Conservation (phyloP, 2,113 vertebrate species). For the Coracopsis vasa region DNA sequence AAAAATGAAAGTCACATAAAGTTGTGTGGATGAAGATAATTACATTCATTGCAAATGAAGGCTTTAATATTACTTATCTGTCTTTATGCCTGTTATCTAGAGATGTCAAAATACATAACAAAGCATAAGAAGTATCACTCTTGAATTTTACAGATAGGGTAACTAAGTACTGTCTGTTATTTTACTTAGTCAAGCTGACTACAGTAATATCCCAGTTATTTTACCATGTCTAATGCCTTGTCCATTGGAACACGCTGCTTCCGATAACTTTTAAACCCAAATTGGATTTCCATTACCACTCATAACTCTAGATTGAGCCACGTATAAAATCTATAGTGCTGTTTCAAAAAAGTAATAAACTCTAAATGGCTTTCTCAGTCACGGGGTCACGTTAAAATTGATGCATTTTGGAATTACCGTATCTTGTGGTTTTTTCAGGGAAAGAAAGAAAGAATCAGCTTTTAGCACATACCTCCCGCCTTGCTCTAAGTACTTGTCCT, state of each 20-base stretch:
- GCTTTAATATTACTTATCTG: slow-evolving; percentile 35
- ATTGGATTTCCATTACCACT: neutral
- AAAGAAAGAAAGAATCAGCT: neutral
- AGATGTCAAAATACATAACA: slow-evolving; percentile 32
- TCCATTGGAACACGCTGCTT: neutral
- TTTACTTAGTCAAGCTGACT: neutral
- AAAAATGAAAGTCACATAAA: neutral
- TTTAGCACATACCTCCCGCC: neutral
- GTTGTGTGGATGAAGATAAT: slow-evolving; percentile 2
- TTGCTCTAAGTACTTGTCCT: neutral
- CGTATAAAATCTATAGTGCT: neutral
- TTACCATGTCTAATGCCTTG: neutral
- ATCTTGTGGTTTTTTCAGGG: neutral
- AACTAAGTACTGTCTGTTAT: neutral
- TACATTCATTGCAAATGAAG: slow-evolving; percentile 1
- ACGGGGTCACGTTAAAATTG: neutral
- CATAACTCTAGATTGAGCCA: neutral
- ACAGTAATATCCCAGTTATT: neutral
- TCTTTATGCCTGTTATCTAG: slow-evolving; percentile 8
- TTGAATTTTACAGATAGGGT: neutral
- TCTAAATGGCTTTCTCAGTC: neutral
- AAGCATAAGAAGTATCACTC: neutral
- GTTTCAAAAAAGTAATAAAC: neutral
- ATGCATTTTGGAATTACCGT: neutral
- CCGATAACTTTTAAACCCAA: neutral